A percentile compares a stretch with the other conserved stretches of the same genome.
These are phyloP conservation scores for Antennarius maculatus DNA, from an alignment of 2,797 vertebrate genomes.

Conservation along the genomic window DNA sequence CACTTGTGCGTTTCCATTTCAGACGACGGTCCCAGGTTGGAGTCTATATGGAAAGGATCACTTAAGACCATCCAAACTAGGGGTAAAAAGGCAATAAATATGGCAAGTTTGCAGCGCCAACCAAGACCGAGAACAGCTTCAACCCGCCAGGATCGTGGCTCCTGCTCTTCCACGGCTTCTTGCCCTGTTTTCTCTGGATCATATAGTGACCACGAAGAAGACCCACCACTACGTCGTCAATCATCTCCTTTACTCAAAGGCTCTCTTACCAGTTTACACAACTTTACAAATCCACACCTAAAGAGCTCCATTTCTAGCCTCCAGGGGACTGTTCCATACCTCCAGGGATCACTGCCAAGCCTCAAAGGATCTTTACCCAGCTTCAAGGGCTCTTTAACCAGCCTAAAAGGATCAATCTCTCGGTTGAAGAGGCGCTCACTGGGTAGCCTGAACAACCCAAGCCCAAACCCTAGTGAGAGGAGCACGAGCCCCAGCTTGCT, in stretches of 20 bases:
- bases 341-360: conserved; percentile 60
- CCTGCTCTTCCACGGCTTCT: conserved; percentile 78
- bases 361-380: conserved; percentile 57
- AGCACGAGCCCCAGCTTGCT: conserved; percentile 59
- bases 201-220: conserved; percentile 74
- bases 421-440: conserved; percentile 60
- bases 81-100: conserved; percentile 40
- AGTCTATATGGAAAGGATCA: conserved; percentile 66
- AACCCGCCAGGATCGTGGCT: conserved; percentile 71
- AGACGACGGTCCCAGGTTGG: conserved; percentile 68
- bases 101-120: conserved; percentile 64
- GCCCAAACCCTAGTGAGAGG: conserved; percentile 49
- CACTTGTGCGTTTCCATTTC: conserved; percentile 76
- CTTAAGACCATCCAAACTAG: conserved; percentile 28
- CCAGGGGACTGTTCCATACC: conserved; percentile 46
- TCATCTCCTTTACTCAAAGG: conserved; percentile 75
- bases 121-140: conserved; percentile 53
- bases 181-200: conserved; percentile 78
- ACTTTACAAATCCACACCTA: conserved; percentile 30
- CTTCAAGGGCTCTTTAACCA: conserved; percentile 61
- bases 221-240: conserved; percentile 55
- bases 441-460: conserved; percentile 58
- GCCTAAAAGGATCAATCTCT: conserved; percentile 58
- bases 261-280: conserved; percentile 64
- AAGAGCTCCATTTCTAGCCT: conserved; percentile 58